phyloP scores from a whole-genome alignment of 2,113 vertebrate species.

The Bos javanicus region DNA sequence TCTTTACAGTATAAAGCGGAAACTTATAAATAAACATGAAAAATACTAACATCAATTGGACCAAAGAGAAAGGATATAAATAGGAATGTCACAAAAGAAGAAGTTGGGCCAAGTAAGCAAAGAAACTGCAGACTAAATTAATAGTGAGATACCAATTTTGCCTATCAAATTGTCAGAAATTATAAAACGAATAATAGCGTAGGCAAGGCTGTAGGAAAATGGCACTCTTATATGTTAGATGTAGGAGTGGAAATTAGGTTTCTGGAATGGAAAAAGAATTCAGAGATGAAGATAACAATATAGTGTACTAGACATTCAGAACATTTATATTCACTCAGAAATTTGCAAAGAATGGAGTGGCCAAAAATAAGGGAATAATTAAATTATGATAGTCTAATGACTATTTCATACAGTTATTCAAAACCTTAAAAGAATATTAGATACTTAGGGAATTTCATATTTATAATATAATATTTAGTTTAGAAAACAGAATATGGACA shows the following conservation, averaged over 20 bases:
- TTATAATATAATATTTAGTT: slow-evolving; percentile 19
- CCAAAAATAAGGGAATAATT: background rate
- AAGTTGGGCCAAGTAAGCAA: slow-evolving; percentile 60
- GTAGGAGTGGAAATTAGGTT: slow-evolving; percentile 43
- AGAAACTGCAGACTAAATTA: slow-evolving; percentile 69
- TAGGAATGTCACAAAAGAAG: slow-evolving; percentile 32
- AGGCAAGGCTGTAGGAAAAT: slow-evolving; percentile 50
- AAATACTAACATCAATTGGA: background rate
- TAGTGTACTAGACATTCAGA: slow-evolving; percentile 27
- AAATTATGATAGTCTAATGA: background rate
- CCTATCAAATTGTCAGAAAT: slow-evolving; percentile 68
- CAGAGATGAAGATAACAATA: slow-evolving; percentile 31
- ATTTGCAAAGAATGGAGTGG: slow-evolving; percentile 23
- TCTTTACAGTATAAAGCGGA: slow-evolving; percentile 26
- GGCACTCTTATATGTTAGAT: background rate
- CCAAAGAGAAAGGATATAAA: background rate
- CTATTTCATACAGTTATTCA: slow-evolving; percentile 12
- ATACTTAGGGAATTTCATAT: background rate
- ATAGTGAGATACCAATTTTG: slow-evolving; percentile 66
- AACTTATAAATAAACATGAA: slow-evolving; percentile 43
- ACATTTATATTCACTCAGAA: slow-evolving; percentile 34
- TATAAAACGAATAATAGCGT: slow-evolving; percentile 38
- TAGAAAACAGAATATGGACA: background rate
- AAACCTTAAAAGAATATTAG: slow-evolving; percentile 34
- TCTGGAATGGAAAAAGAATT: slow-evolving; percentile 15